Base-by-base conservation (phyloP, 2,888 invertebrate species). In the Drosophila colorata region DNA sequence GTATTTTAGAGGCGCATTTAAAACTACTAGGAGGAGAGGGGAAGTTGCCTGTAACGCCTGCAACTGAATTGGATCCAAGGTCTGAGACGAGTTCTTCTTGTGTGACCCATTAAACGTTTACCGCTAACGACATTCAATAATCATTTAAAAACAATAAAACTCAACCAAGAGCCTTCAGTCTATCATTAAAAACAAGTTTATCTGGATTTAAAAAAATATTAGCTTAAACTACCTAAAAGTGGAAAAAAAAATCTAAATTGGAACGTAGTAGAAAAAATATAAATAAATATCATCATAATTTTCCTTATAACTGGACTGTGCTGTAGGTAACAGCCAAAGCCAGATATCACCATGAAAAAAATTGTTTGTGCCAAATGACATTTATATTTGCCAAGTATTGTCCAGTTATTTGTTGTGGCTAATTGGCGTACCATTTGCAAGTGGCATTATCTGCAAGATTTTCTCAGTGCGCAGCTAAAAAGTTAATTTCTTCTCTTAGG, bases 91-190 rank as follows among this genome's bases (percentile, higher is more conserved):
- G 13, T 41, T 33, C 35, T 38, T 41, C 37, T 59, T 56, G 28
- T 64, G 28, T 69, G 59, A 66, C 65, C 80, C 72, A 75, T 68
- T 48, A 71, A 66, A 60, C 13, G 38, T 71, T 69, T 63, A 82
- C 59, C 75, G 61, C 69, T 75, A 67, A 71, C 71, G 66, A 69
- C 66, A 68, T 64, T 56, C 51, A 53, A 71, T 66, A 74, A 80
- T 52, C 56, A 69, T 78, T 80, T 64, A 66, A 71, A 63, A 58
- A 53, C 63, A 69, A 70, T 69, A 55, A 76, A 78, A 69, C 20
- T 23, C 35, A 66, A 44, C 37, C 49, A 56, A 49, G 25, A 49
- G 43, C 44, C 33, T 18, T 44, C 58, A 55, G 51, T 65, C 56
- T 38, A 58, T 25, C 49, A 38, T 37, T 43, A 57, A 46, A 61